A percentile compares a stretch with the other conserved stretches of the same genome.
Evolutionary conservation across 2,113 vertebrate species (phyloP).

Genomic region (Eretmochelys imbricata): DNA sequence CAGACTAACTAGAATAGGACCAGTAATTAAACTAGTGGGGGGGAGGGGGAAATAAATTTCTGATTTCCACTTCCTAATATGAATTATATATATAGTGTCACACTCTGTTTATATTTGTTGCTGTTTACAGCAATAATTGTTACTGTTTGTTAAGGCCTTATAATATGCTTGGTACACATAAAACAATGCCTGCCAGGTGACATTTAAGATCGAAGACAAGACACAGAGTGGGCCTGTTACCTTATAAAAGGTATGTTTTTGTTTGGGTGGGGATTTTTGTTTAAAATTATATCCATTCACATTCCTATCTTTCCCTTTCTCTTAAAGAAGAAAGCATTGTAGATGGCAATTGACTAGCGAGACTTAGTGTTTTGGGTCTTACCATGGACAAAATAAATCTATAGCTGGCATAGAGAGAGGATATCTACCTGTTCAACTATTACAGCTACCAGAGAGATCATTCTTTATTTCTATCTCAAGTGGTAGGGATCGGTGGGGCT

Average conservation of each 20-base stretch:
- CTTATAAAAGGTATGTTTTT: not conserved
- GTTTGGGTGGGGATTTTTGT: not conserved
- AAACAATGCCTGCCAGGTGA: not conserved
- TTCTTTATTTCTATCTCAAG: not conserved
- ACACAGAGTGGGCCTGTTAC: not conserved
- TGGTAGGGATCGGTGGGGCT: not conserved
- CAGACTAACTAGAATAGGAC: not conserved
- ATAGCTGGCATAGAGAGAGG: rapidly evolving
- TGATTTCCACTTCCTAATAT: not conserved
- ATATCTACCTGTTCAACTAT: not conserved
- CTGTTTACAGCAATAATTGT: not conserved
- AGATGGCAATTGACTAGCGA: not conserved
- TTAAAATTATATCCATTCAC: not conserved
- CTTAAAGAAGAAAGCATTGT: not conserved
- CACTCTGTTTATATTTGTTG: not conserved
- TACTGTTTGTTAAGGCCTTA: not conserved
- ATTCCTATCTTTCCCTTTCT: not conserved
- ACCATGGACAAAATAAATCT: not conserved
- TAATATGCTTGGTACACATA: not conserved
- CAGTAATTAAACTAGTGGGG: not conserved
- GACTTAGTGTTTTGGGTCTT: not conserved
- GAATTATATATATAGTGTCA: not conserved
- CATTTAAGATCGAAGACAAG: not conserved
- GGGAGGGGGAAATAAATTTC: not conserved
- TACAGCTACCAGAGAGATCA: not conserved